Evolutionary conservation across 2,113 vertebrate species (phyloP).

Genomic region (Nycticorax nycticorax): DNA sequence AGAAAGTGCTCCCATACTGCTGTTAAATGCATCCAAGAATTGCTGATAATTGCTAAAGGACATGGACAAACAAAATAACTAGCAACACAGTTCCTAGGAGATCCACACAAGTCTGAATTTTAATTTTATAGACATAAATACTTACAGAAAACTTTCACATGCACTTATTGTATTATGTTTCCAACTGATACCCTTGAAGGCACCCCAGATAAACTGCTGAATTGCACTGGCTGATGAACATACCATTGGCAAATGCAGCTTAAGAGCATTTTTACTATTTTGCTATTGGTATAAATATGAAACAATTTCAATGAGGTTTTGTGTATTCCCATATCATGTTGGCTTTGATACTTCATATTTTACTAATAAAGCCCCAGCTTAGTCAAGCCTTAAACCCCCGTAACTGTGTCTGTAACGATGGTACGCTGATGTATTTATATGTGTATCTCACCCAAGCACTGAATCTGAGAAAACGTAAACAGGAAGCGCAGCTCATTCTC

Average conservation of each 20-base stretch:
- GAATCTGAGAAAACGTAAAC: neutral
- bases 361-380: neutral
- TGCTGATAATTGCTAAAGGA: neutral
- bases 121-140: neutral
- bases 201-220: neutral
- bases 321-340: neutral
- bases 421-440: neutral
- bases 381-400: neutral
- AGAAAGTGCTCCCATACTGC: neutral
- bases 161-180: neutral
- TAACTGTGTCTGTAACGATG: neutral
- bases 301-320: neutral
- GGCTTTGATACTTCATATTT: neutral
- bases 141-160: neutral
- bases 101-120: neutral
- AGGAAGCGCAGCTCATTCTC: neutral
- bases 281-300: neutral
- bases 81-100: neutral
- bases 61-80: neutral
- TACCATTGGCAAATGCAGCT: neutral
- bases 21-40: neutral
- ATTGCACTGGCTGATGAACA: neutral
- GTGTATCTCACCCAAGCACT: neutral
- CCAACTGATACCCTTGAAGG: neutral
- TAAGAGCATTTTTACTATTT: neutral